These are phyloP conservation scores for Luidia sarsii DNA, from an alignment of 53 echinoderm and acorn worm genomes.

Conservation along the genomic window DNA sequence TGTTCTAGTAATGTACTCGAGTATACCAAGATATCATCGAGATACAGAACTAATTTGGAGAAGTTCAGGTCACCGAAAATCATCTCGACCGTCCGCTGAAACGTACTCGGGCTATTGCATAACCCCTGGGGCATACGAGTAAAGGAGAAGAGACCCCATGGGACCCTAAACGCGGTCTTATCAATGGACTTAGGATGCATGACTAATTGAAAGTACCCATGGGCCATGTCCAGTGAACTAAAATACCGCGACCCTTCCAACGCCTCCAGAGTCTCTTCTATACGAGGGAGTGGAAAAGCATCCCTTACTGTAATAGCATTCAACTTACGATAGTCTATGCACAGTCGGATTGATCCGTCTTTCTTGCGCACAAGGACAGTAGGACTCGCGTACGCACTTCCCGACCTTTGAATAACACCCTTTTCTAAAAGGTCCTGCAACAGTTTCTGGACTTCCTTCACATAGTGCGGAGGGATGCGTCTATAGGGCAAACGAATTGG, in stretches of 20 bases:
- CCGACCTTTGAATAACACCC: constrained; percentile 50
- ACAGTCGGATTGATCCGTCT: constrained; percentile 52
- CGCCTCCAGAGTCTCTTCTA: constrained; percentile 65
- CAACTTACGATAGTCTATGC: constrained; percentile 59
- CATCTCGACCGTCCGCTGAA: constrained; percentile 59
- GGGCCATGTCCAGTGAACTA: constrained; percentile 59
- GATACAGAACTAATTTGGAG: constrained; percentile 44
- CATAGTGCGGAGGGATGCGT: constrained; percentile 45
- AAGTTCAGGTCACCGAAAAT: constrained; percentile 66
- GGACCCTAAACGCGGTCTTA: constrained; percentile 67
- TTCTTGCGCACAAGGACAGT: constrained; percentile 62
- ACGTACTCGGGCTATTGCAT: constrained; percentile 63
- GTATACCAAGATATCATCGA: constrained; percentile 71
- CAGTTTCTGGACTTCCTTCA: constrained; percentile 51
- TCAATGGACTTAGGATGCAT: constrained; percentile 58
- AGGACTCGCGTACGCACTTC: constrained; percentile 67
- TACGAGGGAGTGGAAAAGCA: constrained; percentile 62
- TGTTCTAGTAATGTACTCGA: constrained; percentile 64
- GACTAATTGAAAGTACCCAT: constrained; percentile 72
- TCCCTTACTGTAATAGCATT: constrained; percentile 56
- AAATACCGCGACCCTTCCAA: constrained; percentile 60
- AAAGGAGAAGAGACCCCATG: constrained; percentile 72
- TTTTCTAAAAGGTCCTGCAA: constrained; percentile 61
- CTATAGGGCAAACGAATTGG: constrained; percentile 55
- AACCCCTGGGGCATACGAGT: constrained; percentile 52